Evolutionary conservation across 2,113 vertebrate species (phyloP).

Genomic region (Rhinolophus sinicus): DNA sequence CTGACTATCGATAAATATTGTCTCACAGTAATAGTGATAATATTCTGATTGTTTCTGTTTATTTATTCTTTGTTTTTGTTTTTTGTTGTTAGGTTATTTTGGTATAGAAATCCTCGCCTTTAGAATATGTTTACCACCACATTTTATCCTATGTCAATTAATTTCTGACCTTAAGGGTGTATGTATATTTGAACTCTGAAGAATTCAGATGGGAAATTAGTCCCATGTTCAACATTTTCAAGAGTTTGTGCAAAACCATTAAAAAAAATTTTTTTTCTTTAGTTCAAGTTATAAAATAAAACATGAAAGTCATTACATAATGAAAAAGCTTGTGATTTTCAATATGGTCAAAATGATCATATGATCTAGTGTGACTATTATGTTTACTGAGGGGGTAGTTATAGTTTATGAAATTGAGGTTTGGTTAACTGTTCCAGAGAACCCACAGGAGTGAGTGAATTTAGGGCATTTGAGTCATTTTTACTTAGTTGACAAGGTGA

Average conservation of each 20-base stretch:
- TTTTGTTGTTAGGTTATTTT: no score
- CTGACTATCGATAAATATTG: not conserved
- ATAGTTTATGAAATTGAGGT: slow-evolving; percentile 63
- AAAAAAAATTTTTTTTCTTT: slow-evolving; percentile 8
- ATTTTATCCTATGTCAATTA: not conserved
- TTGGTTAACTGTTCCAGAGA: slow-evolving; percentile 19
- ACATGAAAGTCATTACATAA: not conserved
- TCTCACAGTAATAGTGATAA: not conserved
- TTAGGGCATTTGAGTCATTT: slow-evolving; percentile 34
- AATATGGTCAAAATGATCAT: not conserved
- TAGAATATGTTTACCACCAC: not conserved
- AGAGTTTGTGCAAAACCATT: slow-evolving; percentile 3
- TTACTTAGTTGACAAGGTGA: slow-evolving; percentile 45
- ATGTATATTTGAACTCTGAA: not conserved
- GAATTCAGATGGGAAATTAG: not conserved
- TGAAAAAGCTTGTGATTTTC: slow-evolving; percentile 43
- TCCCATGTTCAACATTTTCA: not conserved
- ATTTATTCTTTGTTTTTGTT: slow-evolving; percentile 19
- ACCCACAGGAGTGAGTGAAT: slow-evolving; percentile 22
- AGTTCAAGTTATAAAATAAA: slow-evolving; percentile 11
- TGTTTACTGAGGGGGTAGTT: slow-evolving; percentile 21
- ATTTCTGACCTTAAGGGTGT: not conserved
- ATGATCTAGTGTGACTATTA: slow-evolving; percentile 19
- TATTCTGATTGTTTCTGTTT: not conserved
- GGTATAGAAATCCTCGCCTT: not conserved